Percentiles rank a stretch among this genome's conserved stretches.
phyloP scores from a whole-genome alignment of 2,113 vertebrate species.

The Phyllopteryx taeniolatus region DNA sequence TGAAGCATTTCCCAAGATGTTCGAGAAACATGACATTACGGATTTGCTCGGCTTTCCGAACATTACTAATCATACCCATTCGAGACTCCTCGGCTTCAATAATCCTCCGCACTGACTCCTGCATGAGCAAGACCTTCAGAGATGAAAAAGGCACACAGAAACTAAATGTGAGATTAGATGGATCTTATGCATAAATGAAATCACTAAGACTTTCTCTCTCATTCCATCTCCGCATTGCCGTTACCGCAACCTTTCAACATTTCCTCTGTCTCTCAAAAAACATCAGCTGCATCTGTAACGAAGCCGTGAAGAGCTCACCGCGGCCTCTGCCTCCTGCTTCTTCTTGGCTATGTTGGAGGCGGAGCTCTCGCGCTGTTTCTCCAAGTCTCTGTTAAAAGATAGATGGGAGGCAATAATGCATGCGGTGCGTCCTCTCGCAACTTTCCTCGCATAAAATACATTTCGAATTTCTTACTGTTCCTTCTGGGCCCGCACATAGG shows the following conservation, averaged over 20 bases:
- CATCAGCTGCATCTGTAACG: slow-evolving; percentile 1
- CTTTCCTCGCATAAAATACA: slow-evolving; percentile 24
- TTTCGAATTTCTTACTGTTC: slow-evolving; percentile 83
- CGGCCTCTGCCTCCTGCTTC: slow-evolving; percentile 93
- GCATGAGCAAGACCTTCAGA: slow-evolving; percentile 90
- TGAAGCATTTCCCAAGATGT: background rate
- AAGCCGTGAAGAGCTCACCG: slow-evolving; percentile 76
- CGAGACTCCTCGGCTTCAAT: slow-evolving; percentile 92
- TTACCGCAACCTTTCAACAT: slow-evolving; percentile 5
- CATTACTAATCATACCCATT: slow-evolving; percentile 82
- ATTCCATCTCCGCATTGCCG: slow-evolving; percentile 16
- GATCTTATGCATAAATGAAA: slow-evolving; percentile 20
- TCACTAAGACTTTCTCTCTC: slow-evolving; percentile 24
- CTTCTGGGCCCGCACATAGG: slow-evolving; percentile 89
- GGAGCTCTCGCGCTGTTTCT: slow-evolving; percentile 87
- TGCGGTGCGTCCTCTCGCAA: slow-evolving; percentile 24
- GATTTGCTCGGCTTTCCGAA: slow-evolving; percentile 9
- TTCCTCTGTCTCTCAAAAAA: slow-evolving; percentile 11
- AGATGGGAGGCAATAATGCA: slow-evolving; percentile 24
- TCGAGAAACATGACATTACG: slow-evolving; percentile 29
- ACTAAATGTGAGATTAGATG: slow-evolving; percentile 7
- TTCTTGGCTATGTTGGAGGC: slow-evolving; percentile 85
- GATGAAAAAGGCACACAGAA: slow-evolving; percentile 15
- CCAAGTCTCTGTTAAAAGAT: slow-evolving; percentile 81
- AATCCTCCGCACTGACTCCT: slow-evolving; percentile 94